Evolutionary conservation across 2,888 invertebrate species (phyloP), one percentile per base, ranked within the genome.

Genomic region (Cylloceria caligata): DNA sequence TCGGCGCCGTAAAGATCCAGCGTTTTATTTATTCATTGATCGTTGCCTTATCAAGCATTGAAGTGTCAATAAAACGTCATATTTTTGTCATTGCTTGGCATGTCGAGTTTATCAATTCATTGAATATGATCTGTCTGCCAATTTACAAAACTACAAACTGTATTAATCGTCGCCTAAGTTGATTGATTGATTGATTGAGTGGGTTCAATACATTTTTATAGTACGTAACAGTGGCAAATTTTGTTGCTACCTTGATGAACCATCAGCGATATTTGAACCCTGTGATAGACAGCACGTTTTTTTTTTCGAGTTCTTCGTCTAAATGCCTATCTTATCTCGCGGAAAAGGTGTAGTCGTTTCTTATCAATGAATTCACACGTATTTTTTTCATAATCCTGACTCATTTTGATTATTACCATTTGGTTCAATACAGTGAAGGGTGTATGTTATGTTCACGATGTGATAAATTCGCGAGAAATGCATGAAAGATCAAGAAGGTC

Each of bases 391-490:
- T n/a, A n/a, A n/a, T n/a, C n/a, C n/a, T n/a, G n/a, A n/a, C n/a
- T n/a, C n/a, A n/a, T n/a, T n/a, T n/a, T n/a, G n/a, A n/a, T n/a
- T n/a, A n/a, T n/a, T n/a, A 3, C 5, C 19, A 19, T 47, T 47
- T 24, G 1, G 11, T 49, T 9, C 21, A 24, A 13, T 19, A 9
- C 49, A 19, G 49, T 49, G 9, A 1, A 30, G 21, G 30, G 16
- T 30, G n/a, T 9, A 16, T 0, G 11, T 39, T 60, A 6, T 60
- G 0, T 34, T 34, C 9, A 7, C 16, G 7, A 9, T 16, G 6
- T 36, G 60, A 60, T 60, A 16, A 9, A 36, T 21, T n/a, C 6
- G 13, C 24, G 27, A 71, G 57, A 71, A 30, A 39, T 19, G 16
- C 21, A 13, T 39, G 30, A 42, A 19, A 45, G 49, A 36, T 13